Evolutionary conservation across 2,797 vertebrate genomes (phyloP), one percentile per base, ranked within the genome.

Genomic region (Oreonectes daqikongensis): DNA sequence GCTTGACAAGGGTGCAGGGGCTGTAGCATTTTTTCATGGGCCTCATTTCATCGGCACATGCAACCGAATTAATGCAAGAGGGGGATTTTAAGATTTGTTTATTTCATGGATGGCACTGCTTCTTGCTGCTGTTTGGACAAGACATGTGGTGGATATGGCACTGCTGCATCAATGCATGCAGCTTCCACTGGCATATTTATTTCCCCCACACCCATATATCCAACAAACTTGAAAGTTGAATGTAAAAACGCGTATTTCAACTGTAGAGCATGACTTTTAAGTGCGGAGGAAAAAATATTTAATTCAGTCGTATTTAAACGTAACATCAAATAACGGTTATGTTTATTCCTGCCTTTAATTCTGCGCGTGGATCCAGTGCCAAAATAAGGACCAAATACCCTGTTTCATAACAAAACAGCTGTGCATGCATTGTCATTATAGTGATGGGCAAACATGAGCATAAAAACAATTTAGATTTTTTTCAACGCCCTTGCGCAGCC

Each of bases 1-100:
- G 53, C 42, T 75, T 59, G 52, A 75, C 73, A 75, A 68, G 73
- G 73, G 52, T n/a, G n/a, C 73, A 30, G 50, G 38, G 63, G 38
- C 18, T 30, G 35, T 28, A 66, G 50, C 26, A 4, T 67, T 59
- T 76, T 46, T 48, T 68, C 52, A 76, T 38, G 46, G 38, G 63
- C 64, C 73, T 75, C 20, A 26, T 28, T 55, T 53, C 8, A 64
- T 20, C 35, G 14, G 22, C 24, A 30, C 17, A 32, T 66, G 18
- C 26, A 18, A 42, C 40, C 65, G 3, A 66, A 64, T 5, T 40
- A 3, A 64, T 28, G 15, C 4, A 42, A 20, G 30, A 35, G 22
- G 18, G 22, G 30, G 24, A 7, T 30, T 65, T 52, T 67, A 14
- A 59, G 24, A 57, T 22, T 14, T 38, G 18, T 28, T 24, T 22